phyloP scores from a whole-genome alignment of 2,113 vertebrate genomes.

The Lampris incognitus region DNA sequence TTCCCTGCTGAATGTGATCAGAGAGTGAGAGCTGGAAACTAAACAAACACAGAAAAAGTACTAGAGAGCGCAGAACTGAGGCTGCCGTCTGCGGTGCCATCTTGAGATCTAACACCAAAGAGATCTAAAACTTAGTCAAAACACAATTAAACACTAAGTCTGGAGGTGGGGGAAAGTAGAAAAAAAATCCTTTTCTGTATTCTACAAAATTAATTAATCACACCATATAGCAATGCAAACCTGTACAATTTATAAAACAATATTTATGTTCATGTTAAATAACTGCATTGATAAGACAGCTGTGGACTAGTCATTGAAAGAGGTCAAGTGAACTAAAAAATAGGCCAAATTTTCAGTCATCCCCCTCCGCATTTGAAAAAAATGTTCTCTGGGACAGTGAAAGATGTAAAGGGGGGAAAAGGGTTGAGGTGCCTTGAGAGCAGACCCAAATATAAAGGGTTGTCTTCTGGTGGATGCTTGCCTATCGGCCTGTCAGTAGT shows the following conservation, averaged over 20 bases:
- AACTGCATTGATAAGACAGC: constrained; percentile 63
- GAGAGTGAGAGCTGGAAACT: too few species aligned
- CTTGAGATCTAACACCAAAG: too few species aligned
- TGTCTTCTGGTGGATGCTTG: constrained; percentile 47
- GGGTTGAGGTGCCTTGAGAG: constrained; percentile 40
- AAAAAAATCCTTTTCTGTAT: constrained; percentile 17
- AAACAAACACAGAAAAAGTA: too few species aligned
- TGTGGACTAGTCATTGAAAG: constrained; percentile 48
- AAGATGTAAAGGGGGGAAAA: constrained; percentile 26
- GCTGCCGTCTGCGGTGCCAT: too few species aligned
- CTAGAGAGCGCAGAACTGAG: too few species aligned
- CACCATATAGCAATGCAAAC: constrained; percentile 53
- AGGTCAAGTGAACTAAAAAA: constrained; percentile 45
- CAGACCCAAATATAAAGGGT: constrained; percentile 47
- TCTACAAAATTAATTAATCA: constrained; percentile 36
- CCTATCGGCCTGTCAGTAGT: constrained; percentile 51
- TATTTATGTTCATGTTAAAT: constrained; percentile 61
- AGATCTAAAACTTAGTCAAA: neutral
- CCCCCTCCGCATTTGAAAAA: constrained; percentile 45
- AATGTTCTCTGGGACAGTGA: constrained; percentile 54
- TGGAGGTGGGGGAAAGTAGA: constrained; percentile 17
- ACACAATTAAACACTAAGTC: constrained; percentile 5
- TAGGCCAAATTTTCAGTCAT: constrained; percentile 46
- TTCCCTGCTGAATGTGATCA: too few species aligned
- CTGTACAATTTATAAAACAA: constrained; percentile 47